phyloP scores from a whole-genome alignment of 2,113 vertebrate genomes.

The Cephalophus harveyi region DNA sequence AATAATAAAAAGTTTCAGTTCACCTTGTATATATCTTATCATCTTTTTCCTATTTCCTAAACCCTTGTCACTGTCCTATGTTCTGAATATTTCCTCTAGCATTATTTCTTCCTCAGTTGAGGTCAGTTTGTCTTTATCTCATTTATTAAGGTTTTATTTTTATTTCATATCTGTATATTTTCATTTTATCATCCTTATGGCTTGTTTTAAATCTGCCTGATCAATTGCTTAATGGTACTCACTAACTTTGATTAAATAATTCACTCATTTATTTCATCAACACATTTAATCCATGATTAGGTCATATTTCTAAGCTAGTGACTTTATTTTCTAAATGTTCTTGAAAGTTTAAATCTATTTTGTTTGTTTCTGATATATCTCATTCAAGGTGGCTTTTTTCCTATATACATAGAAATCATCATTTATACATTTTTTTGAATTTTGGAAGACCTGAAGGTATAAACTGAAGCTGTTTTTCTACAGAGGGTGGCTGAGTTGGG shows the following conservation, averaged over 20 bases:
- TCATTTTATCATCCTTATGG: background rate
- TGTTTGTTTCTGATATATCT: background rate
- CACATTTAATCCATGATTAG: background rate
- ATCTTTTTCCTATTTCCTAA: background rate
- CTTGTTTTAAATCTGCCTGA: background rate
- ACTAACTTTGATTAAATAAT: background rate
- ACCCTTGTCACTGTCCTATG: background rate
- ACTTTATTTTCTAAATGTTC: background rate
- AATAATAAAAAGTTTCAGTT: background rate
- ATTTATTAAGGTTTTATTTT: background rate
- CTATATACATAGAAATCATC: background rate
- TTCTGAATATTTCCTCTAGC: background rate
- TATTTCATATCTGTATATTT: background rate
- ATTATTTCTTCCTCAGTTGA: background rate
- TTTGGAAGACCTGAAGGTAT: background rate
- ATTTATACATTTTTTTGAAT: background rate
- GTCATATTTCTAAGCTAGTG: background rate
- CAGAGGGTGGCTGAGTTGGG: background rate
- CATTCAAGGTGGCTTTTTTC: background rate
- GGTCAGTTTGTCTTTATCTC: background rate
- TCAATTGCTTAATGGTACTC: background rate
- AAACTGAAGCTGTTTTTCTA: background rate
- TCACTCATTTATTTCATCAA: background rate
- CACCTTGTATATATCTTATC: background rate
- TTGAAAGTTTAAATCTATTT: background rate